phyloP scores from a whole-genome alignment of 2,888 invertebrate genomes.

The Drosophila anomelani region DNA sequence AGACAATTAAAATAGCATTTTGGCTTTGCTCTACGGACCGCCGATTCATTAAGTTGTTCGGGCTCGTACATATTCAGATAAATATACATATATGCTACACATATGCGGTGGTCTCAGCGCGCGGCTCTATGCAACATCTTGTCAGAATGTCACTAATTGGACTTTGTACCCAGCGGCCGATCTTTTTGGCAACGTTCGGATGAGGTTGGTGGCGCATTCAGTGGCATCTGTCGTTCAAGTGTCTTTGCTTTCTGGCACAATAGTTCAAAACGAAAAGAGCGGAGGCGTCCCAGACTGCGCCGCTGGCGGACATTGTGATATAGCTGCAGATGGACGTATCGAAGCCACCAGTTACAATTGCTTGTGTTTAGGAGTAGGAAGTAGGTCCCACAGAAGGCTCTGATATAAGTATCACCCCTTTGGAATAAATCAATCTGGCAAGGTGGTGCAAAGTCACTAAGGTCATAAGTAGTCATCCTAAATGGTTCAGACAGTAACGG shows the following conservation, averaged over 20 bases:
- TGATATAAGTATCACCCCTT: background rate
- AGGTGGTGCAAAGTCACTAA: too few species aligned
- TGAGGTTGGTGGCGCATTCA: constrained; percentile 42
- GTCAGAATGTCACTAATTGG: constrained; percentile 71
- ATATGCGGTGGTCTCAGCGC: constrained; percentile 23
- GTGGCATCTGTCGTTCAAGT: constrained; percentile 65
- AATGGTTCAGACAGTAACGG: constrained; percentile 42
- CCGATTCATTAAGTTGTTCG: constrained; percentile 41
- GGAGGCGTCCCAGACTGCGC: constrained; percentile 39
- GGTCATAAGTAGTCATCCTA: constrained; percentile 24
- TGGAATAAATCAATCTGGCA: background rate
- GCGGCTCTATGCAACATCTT: constrained; percentile 57
- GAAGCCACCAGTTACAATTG: constrained; percentile 3
- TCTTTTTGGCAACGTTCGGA: constrained; percentile 60
- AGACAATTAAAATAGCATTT: constrained; percentile 60
- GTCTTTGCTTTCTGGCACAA: constrained; percentile 65
- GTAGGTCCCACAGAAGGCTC: background rate
- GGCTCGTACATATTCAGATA: background rate
- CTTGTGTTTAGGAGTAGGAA: background rate
- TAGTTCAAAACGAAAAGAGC: constrained; percentile 56
- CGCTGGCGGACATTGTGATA: constrained; percentile 12
- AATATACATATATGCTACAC: constrained; percentile 12
- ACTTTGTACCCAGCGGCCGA: constrained; percentile 62
- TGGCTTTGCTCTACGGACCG: constrained; percentile 37
- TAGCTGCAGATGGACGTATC: constrained; percentile 2